Base-by-base conservation (phyloP, 2,797 vertebrate genomes). In the Crenuchus spilurus region DNA sequence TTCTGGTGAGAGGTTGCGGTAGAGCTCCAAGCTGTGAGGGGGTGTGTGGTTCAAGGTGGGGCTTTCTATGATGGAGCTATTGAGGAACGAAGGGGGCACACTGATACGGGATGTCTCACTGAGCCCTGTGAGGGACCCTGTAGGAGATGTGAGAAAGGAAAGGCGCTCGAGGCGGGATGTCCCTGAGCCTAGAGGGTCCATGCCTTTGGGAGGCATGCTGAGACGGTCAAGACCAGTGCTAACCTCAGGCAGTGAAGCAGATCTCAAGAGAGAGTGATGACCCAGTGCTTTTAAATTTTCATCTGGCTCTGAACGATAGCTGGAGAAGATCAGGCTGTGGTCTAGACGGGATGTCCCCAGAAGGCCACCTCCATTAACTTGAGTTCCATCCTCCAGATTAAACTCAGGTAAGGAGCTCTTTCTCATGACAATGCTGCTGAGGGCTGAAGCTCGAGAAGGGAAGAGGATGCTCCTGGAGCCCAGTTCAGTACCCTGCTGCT, bases 311-410 rank as follows among this genome's bases (percentile, higher is more conserved):
- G 79, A 69, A 51, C 84, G 81, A 49, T 91, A 90, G 80, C 75
- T 87, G 20, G 92, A 83, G 58, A 96, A 98, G 77, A 98, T 90
- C 72, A 96, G 26, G 2, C 96, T 98, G 83, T 86, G 92, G 58
- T 95, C 94, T 6, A 99, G 89, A 0, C 96, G 94, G 0, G 97
- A 98, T 80, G 87, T 72, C 35, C 37, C 62, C 66, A 0, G 0
- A 0, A 0, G 3, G 52, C 0, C 62, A 13, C 31, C 72, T 54
- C 70, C 90, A n/a, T 89, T 94, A 70, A 87, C 83, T 0, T 74
- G 79, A n/a, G 87, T 75, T n/a, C 84, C 42, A 0, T 91, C 81
- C 6, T 92, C 80, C 0, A 80, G 67, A 69, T 88, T 85, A 54
- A 85, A 84, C 60, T 85, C 87, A 0, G 35, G 70, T 2, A 83